Evolutionary conservation across 2,888 invertebrate species (phyloP).

Genomic region (Spicauda simplicius): DNA sequence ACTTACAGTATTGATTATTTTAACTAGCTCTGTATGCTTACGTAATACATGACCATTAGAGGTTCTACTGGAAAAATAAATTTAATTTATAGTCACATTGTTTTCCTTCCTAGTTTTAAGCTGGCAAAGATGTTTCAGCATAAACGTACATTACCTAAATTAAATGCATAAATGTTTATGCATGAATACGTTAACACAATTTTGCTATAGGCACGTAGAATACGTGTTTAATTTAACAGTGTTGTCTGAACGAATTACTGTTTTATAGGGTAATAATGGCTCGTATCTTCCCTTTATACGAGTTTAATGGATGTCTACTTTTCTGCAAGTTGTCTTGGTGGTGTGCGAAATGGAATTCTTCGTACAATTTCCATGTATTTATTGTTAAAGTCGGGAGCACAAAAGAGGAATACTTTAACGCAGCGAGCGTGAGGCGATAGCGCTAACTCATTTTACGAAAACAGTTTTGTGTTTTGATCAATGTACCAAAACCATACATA

Average conservation of each 20-base stretch:
- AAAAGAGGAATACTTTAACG: slow-evolving; percentile 17
- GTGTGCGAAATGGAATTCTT: slow-evolving; percentile 14
- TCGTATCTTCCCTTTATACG: slow-evolving; percentile 12
- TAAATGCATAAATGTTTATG: neutral
- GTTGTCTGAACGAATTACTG: slow-evolving; percentile 13
- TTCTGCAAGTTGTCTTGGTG: slow-evolving; percentile 10
- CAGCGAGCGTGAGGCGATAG: slow-evolving; percentile 10
- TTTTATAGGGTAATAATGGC: slow-evolving; percentile 30
- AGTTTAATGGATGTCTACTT: slow-evolving; percentile 20
- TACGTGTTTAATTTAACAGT: slow-evolving; percentile 21
- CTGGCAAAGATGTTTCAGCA: neutral
- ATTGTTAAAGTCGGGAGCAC: slow-evolving; percentile 19
- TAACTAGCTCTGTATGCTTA: slow-evolving; percentile 7
- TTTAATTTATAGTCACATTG: neutral
- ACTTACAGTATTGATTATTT: slow-evolving; percentile 7
- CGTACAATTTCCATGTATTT: slow-evolving; percentile 25
- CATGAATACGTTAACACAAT: neutral
- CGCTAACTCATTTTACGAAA: slow-evolving; percentile 22
- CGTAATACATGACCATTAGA: neutral
- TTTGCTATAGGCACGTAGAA: slow-evolving; percentile 2
- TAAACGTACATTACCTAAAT: neutral
- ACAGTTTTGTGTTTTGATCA: slow-evolving; percentile 1
- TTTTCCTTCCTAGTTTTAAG: neutral
- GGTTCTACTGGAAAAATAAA: neutral
- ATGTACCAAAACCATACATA: neutral